Evolutionary conservation across 1,140 invertebrate species (phyloP).

Genomic region (Onthophagus taurus): DNA sequence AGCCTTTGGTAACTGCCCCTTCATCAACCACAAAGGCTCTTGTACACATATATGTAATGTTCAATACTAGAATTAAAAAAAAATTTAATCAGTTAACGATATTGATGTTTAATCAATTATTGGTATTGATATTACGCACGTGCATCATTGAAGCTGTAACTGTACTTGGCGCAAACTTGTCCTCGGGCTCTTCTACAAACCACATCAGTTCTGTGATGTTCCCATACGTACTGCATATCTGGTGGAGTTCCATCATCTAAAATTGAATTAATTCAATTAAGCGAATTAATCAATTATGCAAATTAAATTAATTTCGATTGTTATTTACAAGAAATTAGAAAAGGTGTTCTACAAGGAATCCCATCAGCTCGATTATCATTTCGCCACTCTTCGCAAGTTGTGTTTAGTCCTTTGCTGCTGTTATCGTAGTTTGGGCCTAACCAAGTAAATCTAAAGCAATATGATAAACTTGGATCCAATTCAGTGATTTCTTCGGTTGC

Average conservation of each 20-base stretch:
- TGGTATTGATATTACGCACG: constrained; percentile 33
- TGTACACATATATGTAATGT: constrained; percentile 46
- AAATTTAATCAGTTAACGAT: not conserved
- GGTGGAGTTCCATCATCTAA: constrained; percentile 44
- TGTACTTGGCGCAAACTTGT: constrained; percentile 44
- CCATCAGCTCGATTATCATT: constrained; percentile 37
- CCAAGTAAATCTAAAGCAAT: constrained; percentile 47
- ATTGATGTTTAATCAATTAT: not conserved
- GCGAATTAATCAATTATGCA: too few species aligned
- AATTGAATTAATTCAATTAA: constrained; percentile 22
- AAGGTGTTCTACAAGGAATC: constrained; percentile 41
- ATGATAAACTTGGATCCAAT: constrained; percentile 18
- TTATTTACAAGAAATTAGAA: constrained; percentile 43
- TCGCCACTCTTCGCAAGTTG: constrained; percentile 40
- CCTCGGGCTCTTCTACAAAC: constrained; percentile 38
- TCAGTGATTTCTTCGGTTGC: too few species aligned
- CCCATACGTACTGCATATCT: constrained; percentile 40
- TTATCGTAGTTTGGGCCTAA: constrained; percentile 43
- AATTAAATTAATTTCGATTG: not conserved
- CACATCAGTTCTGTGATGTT: constrained; percentile 35
- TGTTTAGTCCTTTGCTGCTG: constrained; percentile 38
- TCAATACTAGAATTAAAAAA: constrained; percentile 20
- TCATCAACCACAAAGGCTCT: constrained; percentile 35
- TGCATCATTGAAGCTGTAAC: constrained; percentile 39
- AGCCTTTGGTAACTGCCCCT: constrained; percentile 36